Evolutionary conservation across 2,797 vertebrate species (phyloP), one percentile per base, ranked within the genome.

Genomic region (Bradypus variegatus): DNA sequence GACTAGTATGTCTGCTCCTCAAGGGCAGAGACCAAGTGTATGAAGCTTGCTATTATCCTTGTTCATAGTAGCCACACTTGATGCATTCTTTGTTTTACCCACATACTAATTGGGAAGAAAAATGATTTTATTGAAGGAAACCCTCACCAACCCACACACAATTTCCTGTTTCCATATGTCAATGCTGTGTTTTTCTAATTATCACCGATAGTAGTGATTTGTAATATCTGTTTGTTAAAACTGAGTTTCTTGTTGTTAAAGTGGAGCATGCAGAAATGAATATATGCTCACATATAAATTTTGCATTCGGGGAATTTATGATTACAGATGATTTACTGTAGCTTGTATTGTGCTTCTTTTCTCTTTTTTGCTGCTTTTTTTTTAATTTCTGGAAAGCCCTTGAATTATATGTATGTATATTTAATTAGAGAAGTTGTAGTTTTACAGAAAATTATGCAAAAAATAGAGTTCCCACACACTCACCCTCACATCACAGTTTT

Each of bases 161-260:
- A 62, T 65, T 92, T 85, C 55, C 64, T 79, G 23, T 85, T 84
- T 81, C 48, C 29, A 18, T 67, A 23, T 62, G 31, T 72, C 13
- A 78, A 23, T 38, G 10, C 58, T 77, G 12, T 80, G 29, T 88
- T 94, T 92, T 90, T 76, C 67, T 89, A 86, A 86, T 82, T 88
- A 85, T 85, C 33, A 48, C 9, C 36, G 60, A 29, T 0, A 94
- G 50, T 33, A 78, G 23, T 81, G 62, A 83, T 29, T 70, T 89
- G 31, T 85, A 77, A 50, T 73, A 67, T 21, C 33, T 58, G 21
- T 81, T 7, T 77, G 70, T 23, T 78, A 81, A 72, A 38, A 81
- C 16, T 55, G 58, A 88, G 4, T 85, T 90, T 88, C 60, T 88
- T 94, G 9, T 48, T 48, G 38, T 76, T 62, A 87, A 62, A 85